Conservation (phyloP, 1,140 invertebrate species). For the Trypoxylus dichotomus region DNA sequence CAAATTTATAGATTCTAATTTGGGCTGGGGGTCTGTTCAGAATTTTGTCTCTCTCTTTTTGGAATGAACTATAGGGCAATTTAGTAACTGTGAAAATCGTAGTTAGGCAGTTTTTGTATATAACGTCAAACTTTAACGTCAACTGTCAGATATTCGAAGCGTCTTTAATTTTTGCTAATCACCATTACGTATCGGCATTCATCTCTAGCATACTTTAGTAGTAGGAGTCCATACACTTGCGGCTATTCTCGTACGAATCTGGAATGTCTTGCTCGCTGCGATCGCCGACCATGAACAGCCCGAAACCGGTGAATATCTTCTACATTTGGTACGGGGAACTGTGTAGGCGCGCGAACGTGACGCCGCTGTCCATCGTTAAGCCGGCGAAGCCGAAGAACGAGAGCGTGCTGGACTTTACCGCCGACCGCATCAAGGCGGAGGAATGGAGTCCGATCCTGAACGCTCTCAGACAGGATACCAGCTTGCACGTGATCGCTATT, state of each 20-base stretch:
- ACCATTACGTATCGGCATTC: not conserved
- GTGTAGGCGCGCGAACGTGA: slow-evolving; percentile 48
- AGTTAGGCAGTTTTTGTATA: not conserved
- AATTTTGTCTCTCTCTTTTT: too few species aligned
- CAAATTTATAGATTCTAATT: too few species aligned
- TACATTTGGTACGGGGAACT: slow-evolving; percentile 52
- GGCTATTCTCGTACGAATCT: not conserved
- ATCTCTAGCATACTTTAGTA: not conserved
- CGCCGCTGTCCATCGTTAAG: slow-evolving; percentile 45
- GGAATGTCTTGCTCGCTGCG: not conserved
- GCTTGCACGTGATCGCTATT: slow-evolving; percentile 61
- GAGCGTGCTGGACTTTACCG: slow-evolving; percentile 62
- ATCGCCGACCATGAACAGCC: slow-evolving; percentile 35
- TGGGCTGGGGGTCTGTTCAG: too few species aligned
- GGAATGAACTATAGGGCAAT: too few species aligned
- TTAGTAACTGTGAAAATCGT: not conserved
- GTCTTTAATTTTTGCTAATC: not conserved
- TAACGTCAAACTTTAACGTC: not conserved
- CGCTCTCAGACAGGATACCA: slow-evolving; percentile 64
- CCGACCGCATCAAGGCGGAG: slow-evolving; percentile 67
- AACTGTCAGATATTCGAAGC: not conserved
- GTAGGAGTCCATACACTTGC: not conserved
- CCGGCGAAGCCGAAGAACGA: slow-evolving; percentile 53
- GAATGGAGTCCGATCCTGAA: slow-evolving; percentile 71
- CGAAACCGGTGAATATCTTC: slow-evolving; percentile 50